Evolutionary conservation across 2,888 invertebrate genomes (phyloP).

Genomic region (Galeruca laticollis): DNA sequence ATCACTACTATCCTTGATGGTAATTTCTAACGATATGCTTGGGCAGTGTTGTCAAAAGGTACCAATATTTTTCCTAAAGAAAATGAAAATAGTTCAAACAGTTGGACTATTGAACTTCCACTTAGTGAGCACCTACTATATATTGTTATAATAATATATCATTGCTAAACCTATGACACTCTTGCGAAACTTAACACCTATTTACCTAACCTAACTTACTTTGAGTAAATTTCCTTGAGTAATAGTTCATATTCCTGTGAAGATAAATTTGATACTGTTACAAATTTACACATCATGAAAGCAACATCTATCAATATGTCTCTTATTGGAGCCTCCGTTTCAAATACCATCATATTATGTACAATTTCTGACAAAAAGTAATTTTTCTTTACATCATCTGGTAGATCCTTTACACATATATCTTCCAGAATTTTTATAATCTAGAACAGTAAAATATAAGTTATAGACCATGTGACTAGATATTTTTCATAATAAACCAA

Average conservation of each 20-base stretch:
- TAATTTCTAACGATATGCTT: too few relatives aligned
- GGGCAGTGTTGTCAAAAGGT: too few relatives aligned
- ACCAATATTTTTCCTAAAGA: too few relatives aligned
- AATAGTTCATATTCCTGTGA: conserved; percentile 45
- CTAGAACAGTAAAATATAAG: conserved; percentile 34
- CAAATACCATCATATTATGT: conserved; percentile 46
- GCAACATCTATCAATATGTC: conserved; percentile 46
- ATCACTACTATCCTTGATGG: too few relatives aligned
- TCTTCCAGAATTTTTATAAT: conserved; percentile 42
- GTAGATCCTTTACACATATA: conserved; percentile 37
- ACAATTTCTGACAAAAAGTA: conserved; percentile 46
- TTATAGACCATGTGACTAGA: not conserved
- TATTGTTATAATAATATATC: not conserved
- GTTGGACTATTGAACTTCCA: too few relatives aligned
- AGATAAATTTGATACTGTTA: conserved; percentile 43
- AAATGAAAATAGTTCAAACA: too few relatives aligned
- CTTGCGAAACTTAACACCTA: too few relatives aligned
- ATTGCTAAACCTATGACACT: too few relatives aligned
- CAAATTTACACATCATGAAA: conserved; percentile 43
- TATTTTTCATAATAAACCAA: too few relatives aligned
- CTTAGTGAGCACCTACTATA: too few relatives aligned
- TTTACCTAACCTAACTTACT: conserved; percentile 37
- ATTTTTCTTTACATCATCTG: conserved; percentile 39
- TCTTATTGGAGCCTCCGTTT: conserved; percentile 39
- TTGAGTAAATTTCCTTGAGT: conserved; percentile 40